phyloP scores from a whole-genome alignment of 2,113 vertebrate species.

The Amphiprion percula region DNA sequence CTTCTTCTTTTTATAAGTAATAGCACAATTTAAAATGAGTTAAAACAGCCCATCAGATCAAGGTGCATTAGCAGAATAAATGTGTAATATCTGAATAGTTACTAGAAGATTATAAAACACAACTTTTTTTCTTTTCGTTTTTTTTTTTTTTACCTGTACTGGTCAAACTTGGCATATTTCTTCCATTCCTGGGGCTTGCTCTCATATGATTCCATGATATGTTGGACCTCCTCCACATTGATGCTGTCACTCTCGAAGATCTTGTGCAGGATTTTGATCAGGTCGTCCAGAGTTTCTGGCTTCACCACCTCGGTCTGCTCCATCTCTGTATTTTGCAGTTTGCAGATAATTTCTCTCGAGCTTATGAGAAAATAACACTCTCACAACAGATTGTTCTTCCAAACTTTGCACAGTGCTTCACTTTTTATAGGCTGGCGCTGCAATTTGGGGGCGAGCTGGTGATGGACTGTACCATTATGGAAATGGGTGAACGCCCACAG shows the following conservation, averaged over 20 bases:
- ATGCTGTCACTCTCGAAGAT: constrained; percentile 88
- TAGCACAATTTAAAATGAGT: too few species aligned
- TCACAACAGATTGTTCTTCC: neutral
- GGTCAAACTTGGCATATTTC: constrained; percentile 90
- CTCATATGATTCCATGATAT: constrained; percentile 92
- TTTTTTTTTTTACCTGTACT: constrained; percentile 88
- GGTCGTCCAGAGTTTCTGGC: constrained; percentile 86
- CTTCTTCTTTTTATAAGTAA: too few species aligned
- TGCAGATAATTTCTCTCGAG: neutral
- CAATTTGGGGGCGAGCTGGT: constrained; percentile 60
- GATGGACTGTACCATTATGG: constrained; percentile 81
- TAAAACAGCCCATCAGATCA: neutral
- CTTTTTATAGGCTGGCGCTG: constrained; percentile 72
- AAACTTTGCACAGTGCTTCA: constrained; percentile 32
- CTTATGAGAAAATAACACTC: too few species aligned
- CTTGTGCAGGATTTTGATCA: constrained; percentile 87
- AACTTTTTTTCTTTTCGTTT: neutral
- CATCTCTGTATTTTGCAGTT: constrained; percentile 67
- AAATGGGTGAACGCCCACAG: constrained; percentile 41
- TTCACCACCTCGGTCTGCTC: constrained; percentile 88
- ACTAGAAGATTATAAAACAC: neutral
- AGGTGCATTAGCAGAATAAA: constrained; percentile 27
- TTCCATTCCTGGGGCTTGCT: constrained; percentile 92
- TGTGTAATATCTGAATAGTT: neutral
- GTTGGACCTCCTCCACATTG: constrained; percentile 92